Evolutionary conservation across 2,888 invertebrate genomes (phyloP).

Genomic region (Drosophila nr. perissopoda): DNA sequence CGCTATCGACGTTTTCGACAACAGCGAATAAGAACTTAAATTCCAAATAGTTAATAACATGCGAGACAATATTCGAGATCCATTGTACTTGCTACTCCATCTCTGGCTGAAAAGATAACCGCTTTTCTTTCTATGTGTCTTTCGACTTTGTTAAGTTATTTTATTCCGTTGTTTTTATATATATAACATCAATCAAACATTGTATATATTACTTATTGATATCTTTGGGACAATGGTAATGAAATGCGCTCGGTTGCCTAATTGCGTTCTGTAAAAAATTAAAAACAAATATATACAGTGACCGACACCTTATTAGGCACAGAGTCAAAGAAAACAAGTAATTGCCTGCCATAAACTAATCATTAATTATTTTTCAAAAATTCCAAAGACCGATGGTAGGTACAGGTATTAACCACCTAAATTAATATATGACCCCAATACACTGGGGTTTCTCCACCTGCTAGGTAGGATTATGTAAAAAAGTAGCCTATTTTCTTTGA

Average conservation of each 20-base stretch:
- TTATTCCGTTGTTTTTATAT: not conserved
- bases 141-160: not conserved
- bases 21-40: not conserved
- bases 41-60: not conserved
- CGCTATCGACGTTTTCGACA: not conserved
- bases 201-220: not conserved
- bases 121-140: not conserved
- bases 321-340: too few species aligned
- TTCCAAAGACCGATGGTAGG: too few species aligned
- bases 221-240: not conserved
- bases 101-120: not conserved
- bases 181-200: not conserved
- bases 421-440: too few species aligned
- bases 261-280: not conserved
- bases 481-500: too few species aligned
- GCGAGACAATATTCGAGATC: conserved; percentile 7
- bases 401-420: too few species aligned
- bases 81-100: not conserved
- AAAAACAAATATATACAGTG: not conserved
- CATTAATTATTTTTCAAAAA: too few species aligned
- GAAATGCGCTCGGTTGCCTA: not conserved
- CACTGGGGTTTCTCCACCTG: too few species aligned
- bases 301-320: too few species aligned
- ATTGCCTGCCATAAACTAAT: too few species aligned
- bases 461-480: too few species aligned